phyloP scores from a whole-genome alignment of 2,797 vertebrate species.

The Eidolon dupreanum region DNA sequence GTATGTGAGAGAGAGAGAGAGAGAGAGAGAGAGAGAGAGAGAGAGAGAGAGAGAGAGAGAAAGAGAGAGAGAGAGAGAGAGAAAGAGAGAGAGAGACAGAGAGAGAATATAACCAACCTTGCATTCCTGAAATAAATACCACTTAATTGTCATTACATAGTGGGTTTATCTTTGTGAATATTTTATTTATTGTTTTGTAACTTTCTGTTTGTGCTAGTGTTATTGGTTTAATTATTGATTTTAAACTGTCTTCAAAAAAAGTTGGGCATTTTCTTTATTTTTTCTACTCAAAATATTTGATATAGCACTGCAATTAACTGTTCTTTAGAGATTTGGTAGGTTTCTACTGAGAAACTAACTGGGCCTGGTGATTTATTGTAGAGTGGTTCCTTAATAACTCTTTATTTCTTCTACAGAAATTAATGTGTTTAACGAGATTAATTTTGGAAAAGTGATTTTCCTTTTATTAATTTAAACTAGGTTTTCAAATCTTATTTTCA shows the following conservation, averaged over 20 bases:
- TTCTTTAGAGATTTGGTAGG: neutral
- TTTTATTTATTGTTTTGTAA: neutral
- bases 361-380: neutral
- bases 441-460: neutral
- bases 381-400: neutral
- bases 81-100: no score
- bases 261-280: neutral
- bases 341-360: neutral
- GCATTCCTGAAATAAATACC: neutral
- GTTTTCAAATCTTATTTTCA: neutral
- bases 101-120: neutral
- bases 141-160: neutral
- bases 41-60: no score
- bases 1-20: no score
- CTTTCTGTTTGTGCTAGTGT: neutral
- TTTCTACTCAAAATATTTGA: neutral
- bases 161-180: neutral
- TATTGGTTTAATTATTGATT: neutral
- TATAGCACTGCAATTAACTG: neutral
- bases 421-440: neutral
- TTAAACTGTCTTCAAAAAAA: slow-evolving; percentile 8
- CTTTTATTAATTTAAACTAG: neutral
- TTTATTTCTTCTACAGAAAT: neutral
- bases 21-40: no score
- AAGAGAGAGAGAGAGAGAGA: no score